Evolutionary conservation across 1,140 invertebrate genomes (phyloP).

Genomic region (Macrobrachium rosenbergii): DNA sequence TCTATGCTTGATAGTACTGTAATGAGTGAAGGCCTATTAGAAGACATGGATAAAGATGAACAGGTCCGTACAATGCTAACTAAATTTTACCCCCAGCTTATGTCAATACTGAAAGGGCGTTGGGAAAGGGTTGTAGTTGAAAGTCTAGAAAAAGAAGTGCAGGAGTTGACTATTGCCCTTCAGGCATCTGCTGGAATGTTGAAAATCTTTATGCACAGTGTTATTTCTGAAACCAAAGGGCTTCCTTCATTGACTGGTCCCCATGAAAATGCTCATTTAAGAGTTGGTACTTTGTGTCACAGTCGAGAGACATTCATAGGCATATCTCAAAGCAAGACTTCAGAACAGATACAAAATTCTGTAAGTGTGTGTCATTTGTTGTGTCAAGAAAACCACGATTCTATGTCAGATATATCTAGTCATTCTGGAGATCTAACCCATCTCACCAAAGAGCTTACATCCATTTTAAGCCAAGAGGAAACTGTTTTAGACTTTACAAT

Average conservation of each 20-base stretch:
- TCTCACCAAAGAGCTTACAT: constrained; percentile 22
- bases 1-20: constrained; percentile 54
- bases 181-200: constrained; percentile 61
- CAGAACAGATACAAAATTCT: too few relatives aligned
- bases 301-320: too few relatives aligned
- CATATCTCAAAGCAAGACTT: too few relatives aligned
- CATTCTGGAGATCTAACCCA: constrained; percentile 1
- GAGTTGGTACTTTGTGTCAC: too few relatives aligned
- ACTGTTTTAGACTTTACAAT: constrained; percentile 26
- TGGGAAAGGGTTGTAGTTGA: constrained; percentile 39
- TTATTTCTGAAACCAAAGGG: neutral
- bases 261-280: neutral
- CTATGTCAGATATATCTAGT: neutral
- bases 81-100: constrained; percentile 48
- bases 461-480: constrained; percentile 32
- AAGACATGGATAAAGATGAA: constrained; percentile 61
- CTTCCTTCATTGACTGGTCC: neutral
- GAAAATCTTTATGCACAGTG: constrained; percentile 53
- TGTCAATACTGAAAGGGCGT: constrained; percentile 47
- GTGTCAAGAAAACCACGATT: too few relatives aligned
- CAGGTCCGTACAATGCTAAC: constrained; percentile 49
- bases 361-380: too few relatives aligned
- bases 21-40: constrained; percentile 57
- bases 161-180: constrained; percentile 54
- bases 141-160: constrained; percentile 51